phyloP scores from a whole-genome alignment of 2,113 vertebrate genomes.

The Ancistrus triradiatus region DNA sequence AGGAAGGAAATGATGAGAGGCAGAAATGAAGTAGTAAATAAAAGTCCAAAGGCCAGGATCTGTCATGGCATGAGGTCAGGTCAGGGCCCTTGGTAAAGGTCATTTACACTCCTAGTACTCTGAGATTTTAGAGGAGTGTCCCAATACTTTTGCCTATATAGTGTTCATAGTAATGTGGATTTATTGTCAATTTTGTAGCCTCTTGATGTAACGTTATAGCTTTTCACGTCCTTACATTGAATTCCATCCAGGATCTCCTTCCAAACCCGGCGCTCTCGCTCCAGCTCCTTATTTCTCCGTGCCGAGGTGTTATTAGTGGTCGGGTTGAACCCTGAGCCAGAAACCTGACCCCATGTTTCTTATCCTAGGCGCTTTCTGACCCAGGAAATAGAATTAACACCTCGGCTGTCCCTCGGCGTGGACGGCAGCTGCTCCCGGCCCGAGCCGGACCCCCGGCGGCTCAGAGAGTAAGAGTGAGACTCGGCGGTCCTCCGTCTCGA shows the following conservation, averaged over 20 bases:
- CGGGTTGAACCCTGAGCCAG: slow-evolving; percentile 11
- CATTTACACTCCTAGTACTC: too few species aligned
- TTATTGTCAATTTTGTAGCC: too few species aligned
- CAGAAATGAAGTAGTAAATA: too few species aligned
- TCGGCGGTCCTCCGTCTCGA: slow-evolving; percentile 30
- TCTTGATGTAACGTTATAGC: too few species aligned
- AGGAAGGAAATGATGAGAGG: too few species aligned
- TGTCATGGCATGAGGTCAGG: too few species aligned
- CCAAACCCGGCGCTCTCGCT: neutral
- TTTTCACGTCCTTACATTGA: too few species aligned
- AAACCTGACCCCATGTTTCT: slow-evolving; percentile 23
- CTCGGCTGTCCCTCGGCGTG: slow-evolving; percentile 54
- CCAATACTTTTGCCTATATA: too few species aligned
- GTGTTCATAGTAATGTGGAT: too few species aligned
- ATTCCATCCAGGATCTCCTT: slow-evolving; percentile 8
- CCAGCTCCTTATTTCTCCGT: neutral
- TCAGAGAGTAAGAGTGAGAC: slow-evolving; percentile 38
- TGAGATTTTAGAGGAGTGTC: too few species aligned
- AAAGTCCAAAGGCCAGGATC: too few species aligned
- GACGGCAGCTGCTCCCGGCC: slow-evolving; percentile 60
- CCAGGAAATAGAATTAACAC: slow-evolving; percentile 77
- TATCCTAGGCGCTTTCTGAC: slow-evolving; percentile 65
- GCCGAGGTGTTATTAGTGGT: slow-evolving; percentile 17
- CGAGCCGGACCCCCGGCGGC: slow-evolving; percentile 25
- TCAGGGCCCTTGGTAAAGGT: too few species aligned